A percentile compares a stretch with the other conserved stretches of the same genome.
phyloP scores from a whole-genome alignment of 2,888 invertebrate species.

The Notodonta ziczac region DNA sequence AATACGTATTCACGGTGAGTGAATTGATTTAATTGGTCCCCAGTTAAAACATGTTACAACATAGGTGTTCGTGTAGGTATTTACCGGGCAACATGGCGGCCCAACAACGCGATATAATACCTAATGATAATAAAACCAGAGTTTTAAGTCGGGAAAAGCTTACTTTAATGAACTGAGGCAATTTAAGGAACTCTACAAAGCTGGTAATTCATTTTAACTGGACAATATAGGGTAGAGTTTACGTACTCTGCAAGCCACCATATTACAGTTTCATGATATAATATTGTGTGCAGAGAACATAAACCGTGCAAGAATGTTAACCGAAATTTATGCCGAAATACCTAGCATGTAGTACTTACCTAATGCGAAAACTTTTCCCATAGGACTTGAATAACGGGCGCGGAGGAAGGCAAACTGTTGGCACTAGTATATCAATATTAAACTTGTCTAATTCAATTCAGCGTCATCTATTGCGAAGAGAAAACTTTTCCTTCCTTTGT shows the following conservation, averaged over 20 bases:
- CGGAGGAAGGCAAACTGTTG: slow-evolving; percentile 55
- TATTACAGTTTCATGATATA: slow-evolving; percentile 12
- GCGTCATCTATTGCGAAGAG: background rate
- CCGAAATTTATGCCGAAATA: slow-evolving; percentile 57
- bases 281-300: slow-evolving; percentile 29
- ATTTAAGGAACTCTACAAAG: too few relatives aligned
- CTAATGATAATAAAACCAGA: too few relatives aligned
- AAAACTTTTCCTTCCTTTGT: background rate
- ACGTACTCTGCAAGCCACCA: slow-evolving; percentile 9
- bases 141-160: too few relatives aligned
- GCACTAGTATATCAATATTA: slow-evolving; percentile 56
- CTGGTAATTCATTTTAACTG: too few relatives aligned
- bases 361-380: slow-evolving; percentile 72
- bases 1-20: background rate
- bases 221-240: too few relatives aligned
- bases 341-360: slow-evolving; percentile 53
- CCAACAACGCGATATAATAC: too few relatives aligned
- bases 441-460: slow-evolving; percentile 70
- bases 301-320: slow-evolving; percentile 22
- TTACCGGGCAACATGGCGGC: background rate
- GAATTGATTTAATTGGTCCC: background rate
- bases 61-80: background rate
- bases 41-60: background rate
- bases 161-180: too few relatives aligned
- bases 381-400: slow-evolving; percentile 64